Evolutionary conservation across 2,113 vertebrate species (phyloP).

Genomic region (Vireo altiloquus): DNA sequence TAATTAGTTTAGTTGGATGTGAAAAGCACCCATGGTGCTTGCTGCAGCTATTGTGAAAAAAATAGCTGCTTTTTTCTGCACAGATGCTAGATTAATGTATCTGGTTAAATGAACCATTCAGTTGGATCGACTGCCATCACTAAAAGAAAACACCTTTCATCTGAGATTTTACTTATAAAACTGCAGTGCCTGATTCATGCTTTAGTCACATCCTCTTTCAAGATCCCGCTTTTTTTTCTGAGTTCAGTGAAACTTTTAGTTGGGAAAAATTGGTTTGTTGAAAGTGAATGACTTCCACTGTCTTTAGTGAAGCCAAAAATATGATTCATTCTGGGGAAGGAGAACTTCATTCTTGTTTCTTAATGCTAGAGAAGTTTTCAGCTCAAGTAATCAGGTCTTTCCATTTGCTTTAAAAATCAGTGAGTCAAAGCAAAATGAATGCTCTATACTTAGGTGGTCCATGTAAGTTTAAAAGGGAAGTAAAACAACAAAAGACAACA

Average conservation of each 20-base stretch:
- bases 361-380: neutral
- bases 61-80: rapidly evolving
- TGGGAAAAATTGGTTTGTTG: neutral
- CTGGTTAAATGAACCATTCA: neutral
- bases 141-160: neutral
- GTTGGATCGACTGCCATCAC: neutral
- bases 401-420: neutral
- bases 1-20: neutral
- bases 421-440: neutral
- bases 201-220: neutral
- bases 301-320: neutral
- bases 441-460: neutral
- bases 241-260: neutral
- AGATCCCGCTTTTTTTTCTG: neutral
- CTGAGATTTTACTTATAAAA: neutral
- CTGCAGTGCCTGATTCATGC: neutral
- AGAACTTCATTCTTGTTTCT: neutral
- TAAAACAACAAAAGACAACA: neutral
- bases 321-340: neutral
- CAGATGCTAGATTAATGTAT: neutral
- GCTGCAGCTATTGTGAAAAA: neutral
- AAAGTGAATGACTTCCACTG: neutral
- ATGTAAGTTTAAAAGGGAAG: neutral
- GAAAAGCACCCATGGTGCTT: neutral
- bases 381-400: neutral